phyloP scores from a whole-genome alignment of 2,888 invertebrate species.

The Apoderus coryli region DNA sequence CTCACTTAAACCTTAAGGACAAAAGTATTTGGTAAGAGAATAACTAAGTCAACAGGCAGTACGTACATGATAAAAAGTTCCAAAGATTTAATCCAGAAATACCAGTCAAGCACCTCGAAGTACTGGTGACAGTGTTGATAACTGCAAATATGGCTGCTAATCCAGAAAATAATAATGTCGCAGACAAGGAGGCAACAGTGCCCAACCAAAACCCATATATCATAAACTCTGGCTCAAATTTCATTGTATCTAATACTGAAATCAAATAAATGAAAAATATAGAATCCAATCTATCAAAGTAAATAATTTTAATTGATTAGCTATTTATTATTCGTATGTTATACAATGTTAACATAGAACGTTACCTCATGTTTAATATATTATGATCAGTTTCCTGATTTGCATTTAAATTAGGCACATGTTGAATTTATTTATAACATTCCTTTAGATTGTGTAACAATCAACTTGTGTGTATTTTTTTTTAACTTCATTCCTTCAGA shows the following conservation, averaged over 20 bases:
- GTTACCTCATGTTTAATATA: too few relatives aligned
- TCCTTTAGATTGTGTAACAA: background rate
- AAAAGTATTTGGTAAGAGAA: slow-evolving; percentile 3
- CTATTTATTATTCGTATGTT: too few relatives aligned
- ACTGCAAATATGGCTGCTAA: slow-evolving; percentile 62
- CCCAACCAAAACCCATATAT: slow-evolving; percentile 62
- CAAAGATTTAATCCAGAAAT: slow-evolving; percentile 59
- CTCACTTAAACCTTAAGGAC: slow-evolving; percentile 55
- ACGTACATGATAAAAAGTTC: slow-evolving; percentile 63
- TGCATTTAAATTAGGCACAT: background rate
- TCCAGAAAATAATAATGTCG: slow-evolving; percentile 54
- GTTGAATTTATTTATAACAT: background rate
- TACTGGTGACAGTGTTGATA: slow-evolving; percentile 64
- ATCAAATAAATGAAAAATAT: slow-evolving; percentile 17
- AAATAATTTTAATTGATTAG: background rate
- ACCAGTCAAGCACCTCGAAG: slow-evolving; percentile 50
- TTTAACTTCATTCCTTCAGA: background rate
- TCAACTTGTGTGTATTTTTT: background rate
- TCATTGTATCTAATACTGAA: slow-evolving; percentile 48
- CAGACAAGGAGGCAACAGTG: slow-evolving; percentile 52
- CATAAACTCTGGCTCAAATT: slow-evolving; percentile 47
- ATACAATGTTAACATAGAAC: too few relatives aligned
- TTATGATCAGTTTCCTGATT: background rate
- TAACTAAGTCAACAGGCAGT: slow-evolving; percentile 4
- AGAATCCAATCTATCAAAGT: background rate